Base-by-base conservation (phyloP, 2,797 vertebrate genomes). In the Alosa sapidissima region DNA sequence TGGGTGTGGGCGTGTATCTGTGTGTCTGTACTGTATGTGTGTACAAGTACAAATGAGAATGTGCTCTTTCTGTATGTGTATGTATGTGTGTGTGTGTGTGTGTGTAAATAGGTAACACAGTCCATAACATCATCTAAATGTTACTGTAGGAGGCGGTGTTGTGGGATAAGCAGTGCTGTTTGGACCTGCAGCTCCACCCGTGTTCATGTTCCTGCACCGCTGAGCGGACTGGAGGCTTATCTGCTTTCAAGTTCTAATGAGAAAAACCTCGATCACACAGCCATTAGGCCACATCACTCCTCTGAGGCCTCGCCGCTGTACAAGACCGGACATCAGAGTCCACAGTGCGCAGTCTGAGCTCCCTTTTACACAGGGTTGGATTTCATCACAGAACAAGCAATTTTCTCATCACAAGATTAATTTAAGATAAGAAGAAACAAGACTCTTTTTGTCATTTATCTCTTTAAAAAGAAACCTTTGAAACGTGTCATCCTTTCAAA, bases 371-470 rank as follows among this genome's bases (percentile, higher is more conserved):
- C 75, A 49, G 83, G 28, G 21, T 55, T 33, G 84, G 72, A 83
- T 85, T 85, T 68, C 84, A 85, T 84, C 72, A 87, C 81, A 55
- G 83, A 82, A 81, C 68, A 84, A 54, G 82, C 81, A 86, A 85
- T 88, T 87, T 89, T 85, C 85, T 81, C 28, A 55, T 87, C 86
- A 84, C 60, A 13, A 85, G 86, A 88, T 88, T 83, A 89, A 83
- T 85, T 87, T 87, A 85, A 88, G 86, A 88, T 86, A 86, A 85
- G 84, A 81, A 58, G 54, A 55, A 84, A 87, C 78, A 68, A 83
- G 85, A 90, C 86, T 88, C 85, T 51, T 86, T 89, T 86, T 83
- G 68, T 78, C 83, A 82, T 88, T 87, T 88, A 86, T 87, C 65
- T 89, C 85, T 88, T 49, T n/a, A 54, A 81, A 87, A 87, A 85